phyloP scores from a whole-genome alignment of 2,888 invertebrate species.

The Amiota mariae region DNA sequence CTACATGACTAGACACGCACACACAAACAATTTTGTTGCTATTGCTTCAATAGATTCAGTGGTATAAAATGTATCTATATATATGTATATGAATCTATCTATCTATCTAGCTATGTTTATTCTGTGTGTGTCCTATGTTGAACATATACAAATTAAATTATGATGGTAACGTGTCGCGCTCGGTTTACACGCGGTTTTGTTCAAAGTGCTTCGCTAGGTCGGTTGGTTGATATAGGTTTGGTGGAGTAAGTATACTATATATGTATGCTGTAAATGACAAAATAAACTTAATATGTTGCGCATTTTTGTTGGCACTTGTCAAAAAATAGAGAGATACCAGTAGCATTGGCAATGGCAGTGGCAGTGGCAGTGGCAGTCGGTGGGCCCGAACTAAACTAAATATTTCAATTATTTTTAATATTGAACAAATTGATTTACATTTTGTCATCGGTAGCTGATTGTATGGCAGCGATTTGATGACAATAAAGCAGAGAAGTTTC shows the following conservation, averaged over 20 bases:
- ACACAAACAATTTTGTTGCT: conserved; percentile 41
- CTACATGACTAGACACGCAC: not conserved
- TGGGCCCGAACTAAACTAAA: not conserved
- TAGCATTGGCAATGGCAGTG: too few species aligned
- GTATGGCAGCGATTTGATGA: conserved; percentile 50
- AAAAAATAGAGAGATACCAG: not conserved
- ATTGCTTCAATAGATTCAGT: too few species aligned
- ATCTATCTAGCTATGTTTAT: too few species aligned
- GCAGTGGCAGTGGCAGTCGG: too few species aligned
- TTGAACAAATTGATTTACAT: conserved; percentile 68
- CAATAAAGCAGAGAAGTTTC: not conserved
- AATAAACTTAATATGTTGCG: conserved; percentile 17
- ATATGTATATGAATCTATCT: too few species aligned
- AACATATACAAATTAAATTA: conserved; percentile 44
- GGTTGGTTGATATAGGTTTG: conserved; percentile 21
- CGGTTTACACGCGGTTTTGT: conserved; percentile 45
- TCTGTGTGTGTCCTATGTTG: too few species aligned
- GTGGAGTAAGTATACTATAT: conserved; percentile 8
- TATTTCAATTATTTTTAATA: conserved; percentile 68
- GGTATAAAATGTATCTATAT: too few species aligned
- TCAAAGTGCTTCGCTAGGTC: conserved; percentile 28
- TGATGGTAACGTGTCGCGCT: conserved; percentile 54
- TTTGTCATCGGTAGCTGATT: conserved; percentile 58
- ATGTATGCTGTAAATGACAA: conserved; percentile 1
- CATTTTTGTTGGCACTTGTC: conserved; percentile 15